A percentile compares a stretch with the other conserved stretches of the same genome.
phyloP scores from a whole-genome alignment of 2,888 invertebrate species.

The Lasioglossum figueresi region DNA sequence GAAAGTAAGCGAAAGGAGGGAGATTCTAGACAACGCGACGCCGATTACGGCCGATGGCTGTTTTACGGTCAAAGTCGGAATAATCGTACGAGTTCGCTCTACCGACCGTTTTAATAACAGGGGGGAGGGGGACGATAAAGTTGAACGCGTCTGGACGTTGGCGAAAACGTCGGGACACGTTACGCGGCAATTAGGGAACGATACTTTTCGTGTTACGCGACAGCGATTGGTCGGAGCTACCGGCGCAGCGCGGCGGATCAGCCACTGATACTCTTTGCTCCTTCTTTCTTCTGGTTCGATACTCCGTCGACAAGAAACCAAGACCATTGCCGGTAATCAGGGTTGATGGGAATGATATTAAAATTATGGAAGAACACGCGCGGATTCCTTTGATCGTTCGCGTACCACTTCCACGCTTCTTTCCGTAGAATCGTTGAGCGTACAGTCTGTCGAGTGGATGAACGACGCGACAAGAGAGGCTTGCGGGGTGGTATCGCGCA shows the following conservation, averaged over 20 bases:
- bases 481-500: not conserved
- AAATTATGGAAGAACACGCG: constrained; percentile 60
- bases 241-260: constrained; percentile 13
- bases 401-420: constrained; percentile 11
- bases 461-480: not conserved
- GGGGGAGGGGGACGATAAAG: constrained; percentile 54
- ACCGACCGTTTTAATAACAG: constrained; percentile 60
- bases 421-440: too few relatives aligned
- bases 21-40: constrained; percentile 13
- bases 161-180: constrained; percentile 62
- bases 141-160: constrained; percentile 51
- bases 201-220: constrained; percentile 73
- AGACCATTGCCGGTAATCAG: constrained; percentile 46
- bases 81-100: constrained; percentile 59
- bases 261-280: constrained; percentile 10
- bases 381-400: constrained; percentile 69
- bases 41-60: constrained; percentile 36
- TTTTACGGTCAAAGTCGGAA: constrained; percentile 50
- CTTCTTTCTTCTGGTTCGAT: constrained; percentile 29
- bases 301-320: constrained; percentile 15
- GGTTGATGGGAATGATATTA: constrained; percentile 60
- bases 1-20: not conserved
- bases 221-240: constrained; percentile 55
- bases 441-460: not conserved
- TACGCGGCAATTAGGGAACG: constrained; percentile 70